Evolutionary conservation across 2,113 vertebrate species (phyloP), one percentile per base, ranked within the genome.

Genomic region (Leuciscus idus): DNA sequence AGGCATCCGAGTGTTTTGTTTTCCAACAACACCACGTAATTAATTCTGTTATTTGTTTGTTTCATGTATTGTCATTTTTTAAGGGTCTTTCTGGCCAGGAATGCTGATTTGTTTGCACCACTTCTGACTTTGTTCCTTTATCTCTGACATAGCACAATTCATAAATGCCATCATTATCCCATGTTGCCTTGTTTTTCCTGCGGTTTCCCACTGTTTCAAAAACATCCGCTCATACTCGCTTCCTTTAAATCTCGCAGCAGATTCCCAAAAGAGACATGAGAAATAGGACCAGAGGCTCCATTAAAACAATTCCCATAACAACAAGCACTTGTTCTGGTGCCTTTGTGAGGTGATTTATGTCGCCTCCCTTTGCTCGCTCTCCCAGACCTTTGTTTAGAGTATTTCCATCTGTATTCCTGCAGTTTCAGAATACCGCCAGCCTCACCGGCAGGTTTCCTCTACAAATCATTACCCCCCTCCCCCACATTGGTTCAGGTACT

Each of bases 271-370:
- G 64, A 50, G 48, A 30, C 36, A 48, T 26, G 46, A 28, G 36
- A 66, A 66, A 66, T 12, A 43, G 21, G 33, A 62, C 33, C 78
- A 80, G 78, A 80, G 33, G 36, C 33, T 17, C 62, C 43, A 30
- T 39, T 80, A 43, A 81, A 81, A 81, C 46, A 70, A 36, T 83
- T 83, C 11, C 28, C 62, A 36, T 52, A n/a, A 68, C 9, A 52
- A 52, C 62, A 82, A 68, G 61, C 19, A 4, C 62, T 33, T 36
- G 28, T 64, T 64, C 43, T 9, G 15, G 36, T 36, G 81, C 46
- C 43, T 19, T 52, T 83, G 8, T 4, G 15, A 52, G 19, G 55
- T 66, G 62, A 83, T 83, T 83, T 70, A 70, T 70, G 48, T 23
- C 0, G 9, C 52, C 12, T 36, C 30, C 10, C 75, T 50, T 6